Percentiles rank a stretch among this genome's conserved stretches.
Evolutionary conservation across 1,140 invertebrate species (phyloP).

Genomic region (Metopolophium dirhodum): DNA sequence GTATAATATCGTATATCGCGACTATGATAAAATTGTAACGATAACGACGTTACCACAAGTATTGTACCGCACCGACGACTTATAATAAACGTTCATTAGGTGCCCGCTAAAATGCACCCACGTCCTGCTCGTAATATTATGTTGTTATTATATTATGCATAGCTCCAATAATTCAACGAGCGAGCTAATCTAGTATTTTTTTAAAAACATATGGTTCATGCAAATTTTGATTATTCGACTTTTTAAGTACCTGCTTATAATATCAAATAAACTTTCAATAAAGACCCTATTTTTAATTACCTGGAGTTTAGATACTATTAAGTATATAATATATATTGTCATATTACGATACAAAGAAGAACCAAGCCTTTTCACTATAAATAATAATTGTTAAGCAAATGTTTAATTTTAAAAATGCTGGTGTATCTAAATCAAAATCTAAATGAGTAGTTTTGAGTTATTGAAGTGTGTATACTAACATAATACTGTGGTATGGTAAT

Average conservation of each 20-base stretch:
- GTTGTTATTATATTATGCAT: background rate
- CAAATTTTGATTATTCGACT: too few species aligned
- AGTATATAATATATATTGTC: too few species aligned
- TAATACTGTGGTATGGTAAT: too few species aligned
- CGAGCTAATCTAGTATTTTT: too few species aligned
- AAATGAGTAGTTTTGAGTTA: background rate
- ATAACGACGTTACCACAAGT: background rate
- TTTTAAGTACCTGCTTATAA: too few species aligned
- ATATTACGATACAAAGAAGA: background rate
- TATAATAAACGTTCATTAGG: background rate
- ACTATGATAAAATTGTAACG: background rate
- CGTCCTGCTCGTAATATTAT: background rate
- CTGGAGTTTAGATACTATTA: background rate
- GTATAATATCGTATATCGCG: too few species aligned
- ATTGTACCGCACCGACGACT: background rate
- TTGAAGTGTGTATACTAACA: too few species aligned
- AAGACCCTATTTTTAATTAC: background rate
- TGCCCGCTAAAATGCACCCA: conserved; percentile 59
- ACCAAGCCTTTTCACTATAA: background rate
- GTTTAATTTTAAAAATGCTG: background rate
- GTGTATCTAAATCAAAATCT: background rate
- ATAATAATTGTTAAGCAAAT: background rate
- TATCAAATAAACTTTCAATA: background rate
- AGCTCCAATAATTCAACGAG: too few species aligned
- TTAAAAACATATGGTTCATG: too few species aligned